Conservation (phyloP, 2,797 vertebrate genomes). For the Acropternis orthonyx region DNA sequence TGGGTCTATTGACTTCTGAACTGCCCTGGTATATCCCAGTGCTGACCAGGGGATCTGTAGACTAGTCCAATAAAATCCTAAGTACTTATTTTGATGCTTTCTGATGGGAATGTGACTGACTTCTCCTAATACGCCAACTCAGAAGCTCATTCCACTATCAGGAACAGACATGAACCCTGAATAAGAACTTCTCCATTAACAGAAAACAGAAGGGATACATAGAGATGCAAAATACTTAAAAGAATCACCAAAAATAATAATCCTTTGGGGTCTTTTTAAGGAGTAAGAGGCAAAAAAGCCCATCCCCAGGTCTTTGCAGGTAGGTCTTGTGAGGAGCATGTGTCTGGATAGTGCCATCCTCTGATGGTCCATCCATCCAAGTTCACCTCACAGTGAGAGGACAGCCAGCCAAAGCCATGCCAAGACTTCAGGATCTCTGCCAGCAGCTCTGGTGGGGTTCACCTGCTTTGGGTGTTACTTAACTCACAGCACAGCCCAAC, state of each 20-base stretch:
- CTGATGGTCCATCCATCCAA: not conserved
- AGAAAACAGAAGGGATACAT: not conserved
- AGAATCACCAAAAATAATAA: not conserved
- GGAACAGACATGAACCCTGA: fast-evolving
- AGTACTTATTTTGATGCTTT: not conserved
- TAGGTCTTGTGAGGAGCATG: not conserved
- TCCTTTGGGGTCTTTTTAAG: not conserved
- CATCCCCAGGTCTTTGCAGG: not conserved
- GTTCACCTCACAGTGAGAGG: not conserved
- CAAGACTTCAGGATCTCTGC: not conserved
- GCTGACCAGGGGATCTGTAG: not conserved
- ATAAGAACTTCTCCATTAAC: not conserved
- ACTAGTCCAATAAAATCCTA: not conserved
- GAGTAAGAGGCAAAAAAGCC: not conserved
- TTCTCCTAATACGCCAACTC: not conserved
- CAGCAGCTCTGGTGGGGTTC: not conserved
- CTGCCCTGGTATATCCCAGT: fast-evolving
- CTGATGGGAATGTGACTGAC: not conserved
- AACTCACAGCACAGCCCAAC: not conserved
- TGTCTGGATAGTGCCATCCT: not conserved
- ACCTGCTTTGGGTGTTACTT: not conserved
- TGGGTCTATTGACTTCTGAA: not conserved
- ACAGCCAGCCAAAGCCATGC: not conserved
- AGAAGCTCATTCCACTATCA: not conserved
- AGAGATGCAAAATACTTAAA: not conserved